Evolutionary conservation across 2,888 invertebrate species (phyloP), one percentile per base, ranked within the genome.

Genomic region (Luperina testacea): DNA sequence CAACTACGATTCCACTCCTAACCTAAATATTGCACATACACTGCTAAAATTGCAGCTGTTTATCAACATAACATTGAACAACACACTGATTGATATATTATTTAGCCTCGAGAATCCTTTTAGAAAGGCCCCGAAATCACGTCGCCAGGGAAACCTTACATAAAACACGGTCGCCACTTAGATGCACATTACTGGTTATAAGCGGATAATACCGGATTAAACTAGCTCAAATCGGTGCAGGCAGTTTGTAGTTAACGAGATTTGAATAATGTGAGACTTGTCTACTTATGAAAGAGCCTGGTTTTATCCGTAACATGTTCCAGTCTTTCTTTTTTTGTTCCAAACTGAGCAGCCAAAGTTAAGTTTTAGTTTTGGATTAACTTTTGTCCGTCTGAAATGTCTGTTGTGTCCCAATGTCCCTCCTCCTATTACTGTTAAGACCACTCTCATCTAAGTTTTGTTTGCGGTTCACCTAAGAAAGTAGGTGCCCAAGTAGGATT

Each of bases 201-300:
- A 85, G 83, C 79, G 81, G 87, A 89, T 90, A 82, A 85, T 84
- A 80, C 77, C 82, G 78, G 89, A 87, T 89, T 90, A 85, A 88
- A 81, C 85, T 65, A 74, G 85, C 82, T 85, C 72, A 81, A 86
- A 83, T 82, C 78, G 72, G 83, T 83, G 83, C 87, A 89, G 75
- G 80, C 73, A 78, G 84, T 85, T 86, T 86, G 74, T 53, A 82
- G 78, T 81, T 82, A 81, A 83, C 82, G 82, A 81, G 85, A 87
- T 88, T 82, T 79, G 73, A 80, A 85, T 80, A 87, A 85, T 77
- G 53, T 81, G 78, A 69, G 71, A 78, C 73, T 72, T 48, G 27
- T 61, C 51, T 75, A 76, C 69, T 83, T 86, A 45, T 75, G 11
- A 53, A 71, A 59, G 17, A 48, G 61, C 24, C 42, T 38, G 53